Evolutionary conservation across 1,140 invertebrate species (phyloP).

Genomic region (Saxidomus purpurata): DNA sequence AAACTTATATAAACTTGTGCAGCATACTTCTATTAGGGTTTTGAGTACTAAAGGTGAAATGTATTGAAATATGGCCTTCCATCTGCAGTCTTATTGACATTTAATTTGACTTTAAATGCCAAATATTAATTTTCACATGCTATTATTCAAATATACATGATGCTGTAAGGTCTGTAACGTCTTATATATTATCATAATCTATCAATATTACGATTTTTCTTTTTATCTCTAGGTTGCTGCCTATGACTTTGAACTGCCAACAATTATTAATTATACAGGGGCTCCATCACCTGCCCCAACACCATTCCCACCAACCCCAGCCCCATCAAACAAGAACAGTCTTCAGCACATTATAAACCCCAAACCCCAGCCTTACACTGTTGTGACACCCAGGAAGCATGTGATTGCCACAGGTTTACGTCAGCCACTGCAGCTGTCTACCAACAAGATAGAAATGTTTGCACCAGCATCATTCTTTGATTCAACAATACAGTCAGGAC

Average conservation of each 20-base stretch:
- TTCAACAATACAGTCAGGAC: conserved; percentile 61
- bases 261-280: conserved; percentile 82
- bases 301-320: conserved; percentile 81
- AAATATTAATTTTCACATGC: too few species aligned
- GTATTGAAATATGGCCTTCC: too few species aligned
- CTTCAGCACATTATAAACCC: conserved; percentile 84
- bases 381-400: conserved; percentile 82
- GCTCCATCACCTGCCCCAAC: conserved; percentile 81
- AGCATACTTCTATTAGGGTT: too few species aligned
- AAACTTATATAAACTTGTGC: too few species aligned
- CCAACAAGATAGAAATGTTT: conserved; percentile 80
- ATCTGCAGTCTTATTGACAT: too few species aligned
- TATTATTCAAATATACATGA: too few species aligned
- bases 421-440: conserved; percentile 82
- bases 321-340: conserved; percentile 81
- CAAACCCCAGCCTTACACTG: conserved; percentile 77
- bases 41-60: too few species aligned
- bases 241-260: conserved; percentile 85
- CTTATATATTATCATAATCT: too few species aligned
- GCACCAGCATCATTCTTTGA: conserved; percentile 79
- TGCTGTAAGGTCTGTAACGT: too few species aligned
- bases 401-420: conserved; percentile 85
- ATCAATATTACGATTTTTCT: too few species aligned
- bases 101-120: too few species aligned
- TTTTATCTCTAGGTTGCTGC: conserved; percentile 82